A percentile compares a stretch with the other conserved stretches of the same genome.
Evolutionary conservation across 2,797 vertebrate genomes (phyloP).

Genomic region (Tolypeutes matacus): DNA sequence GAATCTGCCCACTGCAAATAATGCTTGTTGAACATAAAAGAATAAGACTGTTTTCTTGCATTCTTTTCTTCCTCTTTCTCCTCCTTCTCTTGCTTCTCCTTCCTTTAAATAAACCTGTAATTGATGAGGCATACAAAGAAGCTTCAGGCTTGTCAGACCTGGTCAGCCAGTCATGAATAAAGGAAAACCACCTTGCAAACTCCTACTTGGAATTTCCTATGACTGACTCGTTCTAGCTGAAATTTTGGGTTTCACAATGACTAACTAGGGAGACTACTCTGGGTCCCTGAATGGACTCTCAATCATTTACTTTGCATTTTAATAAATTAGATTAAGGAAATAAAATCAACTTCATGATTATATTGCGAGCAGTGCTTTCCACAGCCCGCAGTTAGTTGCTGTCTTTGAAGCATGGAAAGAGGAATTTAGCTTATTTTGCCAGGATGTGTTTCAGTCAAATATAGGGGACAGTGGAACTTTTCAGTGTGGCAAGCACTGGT

Average conservation of each 20-base stretch:
- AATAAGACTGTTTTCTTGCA: not conserved
- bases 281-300: slow-evolving; percentile 64
- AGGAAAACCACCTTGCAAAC: slow-evolving; percentile 3
- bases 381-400: slow-evolving; percentile 36
- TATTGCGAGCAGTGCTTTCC: not conserved
- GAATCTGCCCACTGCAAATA: not conserved
- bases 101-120: slow-evolving; percentile 12
- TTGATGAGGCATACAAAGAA: not conserved
- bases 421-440: not conserved
- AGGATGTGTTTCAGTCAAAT: not conserved
- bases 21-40: slow-evolving; percentile 48
- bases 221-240: slow-evolving; percentile 19
- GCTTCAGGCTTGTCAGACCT: not conserved
- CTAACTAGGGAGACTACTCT: not conserved
- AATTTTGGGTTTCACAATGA: slow-evolving; percentile 29
- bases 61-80: not conserved
- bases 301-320: slow-evolving; percentile 83
- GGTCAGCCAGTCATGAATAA: slow-evolving; percentile 42
- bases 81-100: not conserved
- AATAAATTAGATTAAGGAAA: slow-evolving; percentile 79
- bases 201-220: not conserved
- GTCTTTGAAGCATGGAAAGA: slow-evolving; percentile 23
- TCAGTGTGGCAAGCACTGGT: not conserved
- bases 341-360: slow-evolving; percentile 1
- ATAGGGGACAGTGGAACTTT: not conserved